Evolutionary conservation across 1,140 invertebrate species (phyloP), one percentile per base, ranked within the genome.

Genomic region (Pectinophora gossypiella): DNA sequence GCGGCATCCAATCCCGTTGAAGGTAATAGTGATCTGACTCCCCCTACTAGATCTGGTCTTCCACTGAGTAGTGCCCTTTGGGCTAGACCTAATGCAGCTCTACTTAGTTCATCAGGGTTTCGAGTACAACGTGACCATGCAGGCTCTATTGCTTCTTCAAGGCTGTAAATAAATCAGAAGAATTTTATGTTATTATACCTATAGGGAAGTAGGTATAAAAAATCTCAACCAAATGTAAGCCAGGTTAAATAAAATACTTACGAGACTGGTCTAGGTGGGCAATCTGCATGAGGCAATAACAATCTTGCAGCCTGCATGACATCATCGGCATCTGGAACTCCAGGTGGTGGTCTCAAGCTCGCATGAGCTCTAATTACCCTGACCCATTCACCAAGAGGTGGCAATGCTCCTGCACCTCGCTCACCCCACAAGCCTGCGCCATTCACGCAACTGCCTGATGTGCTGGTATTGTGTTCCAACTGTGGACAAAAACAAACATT

Each of bases 381-480:
- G 36, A 97, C 83, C 96, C 96, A 97, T 79, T 97, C 96, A 9
- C 95, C 92, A 21, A 97, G 81, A 0, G 96, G 96, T 0, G 96
- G 96, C 19, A 97, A 78, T 0, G 96, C 95, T 1, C 95, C 94
- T 9, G 76, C 76, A 1, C 95, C 95, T 35, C 95, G 89, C 78
- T 96, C 95, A 58, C 96, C 96, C 61, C 95, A 94, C 22, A 97
- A 82, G 61, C 95, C 79, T 38, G 47, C 59, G 68, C 72, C 56
- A 71, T 72, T 21, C 10, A 19, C 71, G 21, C 68, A 67, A 2
- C 65, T 57, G 73, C 50, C 90, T 1, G 70, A 54, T 27, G 68
- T 58, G 19, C 69, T 67, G 10, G 56, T 63, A 10, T 57, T 64
- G 62, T 93, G 92, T 68, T 93, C 92, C 68, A 93, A 61, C 91